A percentile compares a stretch with the other conserved stretches of the same genome.
These are phyloP conservation scores for Perccottus glenii DNA, from an alignment of 2,113 vertebrate species.

Conservation along the genomic window DNA sequence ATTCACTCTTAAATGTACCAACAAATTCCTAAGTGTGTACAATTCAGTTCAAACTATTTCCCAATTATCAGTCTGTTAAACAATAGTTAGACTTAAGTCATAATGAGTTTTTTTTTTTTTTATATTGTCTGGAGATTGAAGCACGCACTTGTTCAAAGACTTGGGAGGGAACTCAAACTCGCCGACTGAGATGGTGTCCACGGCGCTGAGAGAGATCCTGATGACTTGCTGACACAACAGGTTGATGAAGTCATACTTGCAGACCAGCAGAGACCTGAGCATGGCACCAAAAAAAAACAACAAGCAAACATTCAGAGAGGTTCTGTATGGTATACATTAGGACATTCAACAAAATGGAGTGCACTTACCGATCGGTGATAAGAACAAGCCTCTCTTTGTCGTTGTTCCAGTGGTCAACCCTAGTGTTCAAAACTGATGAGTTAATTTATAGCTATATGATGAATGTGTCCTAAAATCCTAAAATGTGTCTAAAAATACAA, in stretches of 20 bases:
- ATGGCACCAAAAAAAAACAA: not conserved
- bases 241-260: conserved; percentile 97
- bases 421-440: conserved; percentile 46
- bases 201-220: conserved; percentile 84
- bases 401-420: conserved; percentile 97
- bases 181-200: conserved; percentile 92
- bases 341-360: not conserved
- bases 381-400: conserved; percentile 93
- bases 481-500: too few relatives aligned
- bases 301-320: too few relatives aligned
- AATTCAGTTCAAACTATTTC: too few relatives aligned
- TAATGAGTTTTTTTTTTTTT: too few relatives aligned
- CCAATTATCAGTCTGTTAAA: too few relatives aligned
- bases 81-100: too few relatives aligned
- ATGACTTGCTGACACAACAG: conserved; percentile 93
- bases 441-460: too few relatives aligned
- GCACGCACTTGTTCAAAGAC: conserved; percentile 92
- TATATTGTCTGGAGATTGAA: not conserved
- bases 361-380: conserved; percentile 83
- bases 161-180: conserved; percentile 94
- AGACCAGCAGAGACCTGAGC: conserved; percentile 88
- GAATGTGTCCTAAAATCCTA: too few relatives aligned
- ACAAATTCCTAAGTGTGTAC: too few relatives aligned
- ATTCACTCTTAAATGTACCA: too few relatives aligned
- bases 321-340: not conserved